Base-by-base conservation (phyloP, 2,797 vertebrate species). In the Squalus acanthias region DNA sequence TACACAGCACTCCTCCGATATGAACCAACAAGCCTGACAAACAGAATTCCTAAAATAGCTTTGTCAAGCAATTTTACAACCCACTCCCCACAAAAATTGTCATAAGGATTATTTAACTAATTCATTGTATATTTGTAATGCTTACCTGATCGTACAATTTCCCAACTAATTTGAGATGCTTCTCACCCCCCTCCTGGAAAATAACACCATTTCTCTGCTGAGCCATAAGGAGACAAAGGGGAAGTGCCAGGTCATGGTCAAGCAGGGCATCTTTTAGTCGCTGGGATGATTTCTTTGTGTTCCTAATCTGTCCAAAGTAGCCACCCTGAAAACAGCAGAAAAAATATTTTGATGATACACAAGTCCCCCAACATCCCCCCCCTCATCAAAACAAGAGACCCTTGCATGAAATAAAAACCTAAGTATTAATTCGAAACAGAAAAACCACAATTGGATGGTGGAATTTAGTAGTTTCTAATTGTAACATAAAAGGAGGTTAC, bases 241-340 rank as follows among this genome's bases (percentile, higher is more conserved):
- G 99, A 96, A 99, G 98, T 20, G 99, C 99, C 97, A 99, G 98
- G 97, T 99, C 99, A 5, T 99, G 99, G 97, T 99, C 99, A 97
- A 99, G 97, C 33, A 99, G 98, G 0, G 98, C 98, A 96, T 99
- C 99, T 97, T 99, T 99, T 97, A 99, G 97, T 60, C 99, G 98
- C 97, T 99, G 99, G 70, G 99, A 99, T 0, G 99, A 99, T 96
- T 99, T 99, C 98, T 99, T 99, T 26, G 99, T 99, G 98, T 99
- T 99, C 97, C 99, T 98, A 97, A 99, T 99, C 97, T 99, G 99
- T 53, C 99, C 99, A 57, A 99, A 99, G 98, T 99, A 99, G 92
- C 99, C 99, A 12, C 99, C 99, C 99, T 99, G 97, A 96, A 97
- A 67, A 97, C 94, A 39, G 94, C 20, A 76, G 53, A 24, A 95